Percentiles rank a stretch among this genome's conserved stretches.
Conservation (phyloP, 2,888 invertebrate species). For the Alitta virens region DNA sequence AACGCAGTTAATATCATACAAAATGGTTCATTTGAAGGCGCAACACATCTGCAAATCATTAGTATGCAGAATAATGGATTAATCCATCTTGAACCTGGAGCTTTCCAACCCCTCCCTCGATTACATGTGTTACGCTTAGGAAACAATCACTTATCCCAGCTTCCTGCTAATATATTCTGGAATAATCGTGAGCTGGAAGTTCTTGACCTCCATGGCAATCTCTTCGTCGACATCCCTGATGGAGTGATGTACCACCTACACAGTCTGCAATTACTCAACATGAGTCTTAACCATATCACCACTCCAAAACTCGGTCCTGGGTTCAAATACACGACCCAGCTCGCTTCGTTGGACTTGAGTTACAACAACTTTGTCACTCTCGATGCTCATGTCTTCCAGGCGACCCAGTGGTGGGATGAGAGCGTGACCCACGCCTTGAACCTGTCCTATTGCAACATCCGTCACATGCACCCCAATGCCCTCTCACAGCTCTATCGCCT, state of each 20-base stretch:
- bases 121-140: constrained; percentile 19
- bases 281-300: constrained; percentile 34
- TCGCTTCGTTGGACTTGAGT: constrained; percentile 36
- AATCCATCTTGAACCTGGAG: constrained; percentile 19
- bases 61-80: constrained; percentile 24
- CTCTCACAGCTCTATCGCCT: constrained; percentile 30
- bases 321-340: constrained; percentile 34
- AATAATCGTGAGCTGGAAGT: constrained; percentile 28
- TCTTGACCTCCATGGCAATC: constrained; percentile 37
- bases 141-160: constrained; percentile 30
- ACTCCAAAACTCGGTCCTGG: constrained; percentile 31
- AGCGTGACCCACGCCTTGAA: constrained; percentile 29
- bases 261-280: constrained; percentile 32
- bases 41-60: constrained; percentile 15
- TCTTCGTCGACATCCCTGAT: constrained; percentile 29
- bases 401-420: constrained; percentile 31
- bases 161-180: constrained; percentile 33
- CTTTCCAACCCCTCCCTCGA: constrained; percentile 13
- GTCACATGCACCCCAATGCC: constrained; percentile 29
- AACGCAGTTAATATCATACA: constrained; percentile 19
- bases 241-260: constrained; percentile 26
- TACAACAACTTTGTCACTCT: constrained; percentile 33
- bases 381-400: constrained; percentile 30
- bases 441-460: constrained; percentile 35
- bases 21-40: constrained; percentile 17